phyloP scores from a whole-genome alignment of 2,888 invertebrate genomes.

The Yponomeuta sedellus region DNA sequence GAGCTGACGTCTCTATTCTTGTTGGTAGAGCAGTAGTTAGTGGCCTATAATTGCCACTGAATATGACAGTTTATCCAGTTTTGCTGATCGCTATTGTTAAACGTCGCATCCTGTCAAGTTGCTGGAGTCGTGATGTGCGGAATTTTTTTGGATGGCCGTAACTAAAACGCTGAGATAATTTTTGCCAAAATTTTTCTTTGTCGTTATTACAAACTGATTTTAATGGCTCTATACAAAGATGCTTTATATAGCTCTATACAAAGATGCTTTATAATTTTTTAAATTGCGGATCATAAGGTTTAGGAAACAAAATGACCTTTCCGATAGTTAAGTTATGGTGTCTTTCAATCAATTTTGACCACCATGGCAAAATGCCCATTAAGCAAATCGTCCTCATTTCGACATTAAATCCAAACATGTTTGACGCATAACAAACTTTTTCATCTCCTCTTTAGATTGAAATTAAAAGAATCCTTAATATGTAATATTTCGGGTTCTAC shows the following conservation, averaged over 20 bases:
- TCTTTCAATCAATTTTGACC: no score
- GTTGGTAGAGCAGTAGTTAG: slow-evolving; percentile 4
- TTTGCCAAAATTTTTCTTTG: background rate
- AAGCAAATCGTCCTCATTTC: no score
- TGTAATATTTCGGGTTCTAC: no score
- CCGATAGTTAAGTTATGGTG: no score
- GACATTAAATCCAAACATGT: no score
- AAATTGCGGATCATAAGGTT: no score
- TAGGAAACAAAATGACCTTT: no score
- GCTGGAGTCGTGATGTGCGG: background rate
- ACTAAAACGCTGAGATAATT: background rate
- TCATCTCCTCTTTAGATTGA: no score
- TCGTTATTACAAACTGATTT: background rate
- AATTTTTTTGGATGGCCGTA: background rate
- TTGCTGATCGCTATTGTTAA: slow-evolving; percentile 49
- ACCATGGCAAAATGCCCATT: no score
- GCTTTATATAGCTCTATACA: background rate
- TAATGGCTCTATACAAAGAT: background rate
- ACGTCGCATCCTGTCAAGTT: slow-evolving; percentile 40
- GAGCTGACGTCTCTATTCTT: slow-evolving; percentile 12
- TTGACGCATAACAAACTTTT: no score
- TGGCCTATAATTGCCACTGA: slow-evolving; percentile 12
- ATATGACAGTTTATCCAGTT: slow-evolving; percentile 38
- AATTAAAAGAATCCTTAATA: no score
- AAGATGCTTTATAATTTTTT: no score